phyloP scores from a whole-genome alignment of 2,888 invertebrate genomes.

The Synergus itoensis region DNA sequence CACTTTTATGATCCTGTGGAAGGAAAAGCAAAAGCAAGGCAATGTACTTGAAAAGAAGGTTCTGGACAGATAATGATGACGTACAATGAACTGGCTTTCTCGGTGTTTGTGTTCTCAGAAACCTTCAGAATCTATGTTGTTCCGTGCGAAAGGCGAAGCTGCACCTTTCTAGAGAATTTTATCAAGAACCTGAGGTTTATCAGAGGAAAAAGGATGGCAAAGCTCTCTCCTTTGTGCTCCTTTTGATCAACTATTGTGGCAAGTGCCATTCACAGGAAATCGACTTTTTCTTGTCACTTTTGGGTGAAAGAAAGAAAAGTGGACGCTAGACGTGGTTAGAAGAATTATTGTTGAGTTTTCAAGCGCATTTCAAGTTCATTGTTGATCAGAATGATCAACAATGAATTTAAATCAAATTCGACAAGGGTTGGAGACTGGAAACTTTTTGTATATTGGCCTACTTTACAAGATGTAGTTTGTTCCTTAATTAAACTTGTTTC shows the following conservation, averaged over 20 bases:
- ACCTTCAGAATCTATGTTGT: slow-evolving; percentile 21
- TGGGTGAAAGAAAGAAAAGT: slow-evolving; percentile 2
- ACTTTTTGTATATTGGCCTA: slow-evolving; percentile 18
- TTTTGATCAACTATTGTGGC: slow-evolving; percentile 62
- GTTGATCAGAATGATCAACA: neutral
- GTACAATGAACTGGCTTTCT: slow-evolving; percentile 7
- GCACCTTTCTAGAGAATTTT: slow-evolving; percentile 59
- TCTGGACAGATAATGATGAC: slow-evolving; percentile 4
- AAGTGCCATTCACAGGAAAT: slow-evolving; percentile 28
- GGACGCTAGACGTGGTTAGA: neutral
- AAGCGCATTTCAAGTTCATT: neutral
- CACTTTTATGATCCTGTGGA: neutral
- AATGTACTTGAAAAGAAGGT: slow-evolving; percentile 21
- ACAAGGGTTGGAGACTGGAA: neutral
- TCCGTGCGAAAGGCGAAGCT: slow-evolving; percentile 51
- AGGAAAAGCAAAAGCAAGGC: neutral
- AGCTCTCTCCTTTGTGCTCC: slow-evolving; percentile 41
- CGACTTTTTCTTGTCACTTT: slow-evolving; percentile 28
- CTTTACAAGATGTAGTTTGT: slow-evolving; percentile 20
- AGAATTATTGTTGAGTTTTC: neutral
- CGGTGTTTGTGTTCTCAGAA: neutral
- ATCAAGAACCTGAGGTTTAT: slow-evolving; percentile 48
- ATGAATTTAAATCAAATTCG: neutral
- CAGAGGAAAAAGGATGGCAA: slow-evolving; percentile 45
- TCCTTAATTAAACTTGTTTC: slow-evolving; percentile 29